phyloP scores from a whole-genome alignment of 2,797 vertebrate species.

The Halcyon leucocephala region DNA sequence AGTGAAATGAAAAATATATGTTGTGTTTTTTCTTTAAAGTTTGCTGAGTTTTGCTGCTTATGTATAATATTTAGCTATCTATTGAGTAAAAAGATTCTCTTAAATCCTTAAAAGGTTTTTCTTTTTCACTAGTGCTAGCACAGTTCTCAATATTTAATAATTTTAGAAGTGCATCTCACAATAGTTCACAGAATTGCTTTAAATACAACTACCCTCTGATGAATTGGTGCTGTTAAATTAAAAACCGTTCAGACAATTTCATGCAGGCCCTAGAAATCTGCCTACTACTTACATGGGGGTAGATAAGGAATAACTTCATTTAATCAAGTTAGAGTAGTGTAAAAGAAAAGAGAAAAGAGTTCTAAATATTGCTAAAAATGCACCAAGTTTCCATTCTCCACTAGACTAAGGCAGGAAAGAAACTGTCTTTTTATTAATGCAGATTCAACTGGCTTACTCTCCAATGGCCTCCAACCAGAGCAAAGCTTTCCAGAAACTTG shows the following conservation, averaged over 20 bases:
- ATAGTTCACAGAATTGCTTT: not conserved
- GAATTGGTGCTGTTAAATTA: not conserved
- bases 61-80: not conserved
- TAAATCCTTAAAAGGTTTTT: not conserved
- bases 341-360: not conserved
- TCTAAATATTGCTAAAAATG: not conserved
- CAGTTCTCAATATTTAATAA: not conserved
- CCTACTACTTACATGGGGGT: not conserved
- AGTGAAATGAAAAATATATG: not conserved
- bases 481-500: not conserved
- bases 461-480: not conserved
- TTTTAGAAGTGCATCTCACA: not conserved
- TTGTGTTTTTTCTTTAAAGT: not conserved
- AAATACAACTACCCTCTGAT: not conserved
- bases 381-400: not conserved
- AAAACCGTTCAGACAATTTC: not conserved
- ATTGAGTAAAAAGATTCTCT: not conserved
- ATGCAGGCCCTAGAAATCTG: not conserved
- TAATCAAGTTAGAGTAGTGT: not conserved
- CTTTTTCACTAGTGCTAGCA: not conserved
- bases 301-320: not conserved
- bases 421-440: not conserved
- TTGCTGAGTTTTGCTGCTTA: not conserved
- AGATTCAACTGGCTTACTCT: not conserved
- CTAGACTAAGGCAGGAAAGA: not conserved